Evolutionary conservation across 2,113 vertebrate species (phyloP).

Genomic region (Notiomystis cincta): DNA sequence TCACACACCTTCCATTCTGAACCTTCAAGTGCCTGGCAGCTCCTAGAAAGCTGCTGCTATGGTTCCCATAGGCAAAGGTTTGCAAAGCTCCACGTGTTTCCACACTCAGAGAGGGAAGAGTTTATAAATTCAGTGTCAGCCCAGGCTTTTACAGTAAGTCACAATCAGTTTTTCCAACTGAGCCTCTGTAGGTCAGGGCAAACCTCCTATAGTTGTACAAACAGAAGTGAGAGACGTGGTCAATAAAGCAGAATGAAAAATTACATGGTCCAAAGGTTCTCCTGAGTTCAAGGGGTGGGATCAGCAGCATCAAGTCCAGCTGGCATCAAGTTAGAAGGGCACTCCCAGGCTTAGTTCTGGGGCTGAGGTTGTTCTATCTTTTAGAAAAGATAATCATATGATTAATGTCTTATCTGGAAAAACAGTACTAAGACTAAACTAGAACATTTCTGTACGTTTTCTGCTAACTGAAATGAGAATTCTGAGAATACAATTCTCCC

Average conservation of each 20-base stretch:
- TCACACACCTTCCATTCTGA: neutral
- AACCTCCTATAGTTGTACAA: neutral
- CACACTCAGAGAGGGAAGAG: neutral
- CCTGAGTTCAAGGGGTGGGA: rapidly evolving
- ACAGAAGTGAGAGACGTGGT: neutral
- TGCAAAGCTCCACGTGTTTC: neutral
- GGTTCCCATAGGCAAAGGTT: neutral
- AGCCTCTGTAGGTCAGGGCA: neutral
- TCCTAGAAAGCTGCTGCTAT: neutral
- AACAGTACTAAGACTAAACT: neutral
- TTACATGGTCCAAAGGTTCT: neutral
- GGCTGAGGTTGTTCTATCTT: neutral
- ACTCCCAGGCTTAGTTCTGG: no score
- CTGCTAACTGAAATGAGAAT: neutral
- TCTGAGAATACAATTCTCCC: neutral
- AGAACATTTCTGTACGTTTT: neutral
- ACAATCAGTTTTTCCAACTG: neutral
- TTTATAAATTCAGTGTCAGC: neutral
- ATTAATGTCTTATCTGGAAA: neutral
- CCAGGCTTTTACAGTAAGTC: neutral
- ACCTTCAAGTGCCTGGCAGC: neutral
- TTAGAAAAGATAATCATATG: neutral
- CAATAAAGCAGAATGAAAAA: neutral
- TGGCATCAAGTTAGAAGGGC: neutral
- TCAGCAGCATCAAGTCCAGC: neutral